Conservation (phyloP, 2,888 invertebrate genomes). For the Conomelus anceps region DNA sequence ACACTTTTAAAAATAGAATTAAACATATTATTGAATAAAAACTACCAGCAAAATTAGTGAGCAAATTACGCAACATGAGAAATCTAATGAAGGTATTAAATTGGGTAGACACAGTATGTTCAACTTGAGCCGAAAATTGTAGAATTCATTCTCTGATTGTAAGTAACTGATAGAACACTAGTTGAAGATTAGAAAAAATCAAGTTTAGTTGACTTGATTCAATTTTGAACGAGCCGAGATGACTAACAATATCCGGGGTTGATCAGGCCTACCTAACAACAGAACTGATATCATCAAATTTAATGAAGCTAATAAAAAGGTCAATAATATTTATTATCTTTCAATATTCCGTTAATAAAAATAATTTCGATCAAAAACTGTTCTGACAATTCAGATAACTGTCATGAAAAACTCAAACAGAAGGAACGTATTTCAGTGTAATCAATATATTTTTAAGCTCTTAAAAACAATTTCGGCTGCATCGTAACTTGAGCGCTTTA, state of each 20-base stretch:
- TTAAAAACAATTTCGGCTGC: background rate
- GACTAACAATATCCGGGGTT: background rate
- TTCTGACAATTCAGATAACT: background rate
- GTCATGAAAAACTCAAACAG: background rate
- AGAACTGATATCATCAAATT: background rate
- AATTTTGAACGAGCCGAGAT: too few relatives aligned
- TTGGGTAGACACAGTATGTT: too few relatives aligned
- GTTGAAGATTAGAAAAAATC: too few relatives aligned
- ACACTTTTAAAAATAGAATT: too few relatives aligned
- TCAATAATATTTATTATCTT: background rate
- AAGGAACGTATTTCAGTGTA: background rate
- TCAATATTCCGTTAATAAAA: background rate
- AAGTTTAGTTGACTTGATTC: too few relatives aligned
- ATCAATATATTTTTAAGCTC: background rate
- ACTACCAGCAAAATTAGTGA: too few relatives aligned
- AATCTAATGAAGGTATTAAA: too few relatives aligned
- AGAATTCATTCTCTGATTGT: too few relatives aligned
- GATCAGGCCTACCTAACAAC: background rate
- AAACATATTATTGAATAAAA: too few relatives aligned
- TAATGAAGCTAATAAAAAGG: background rate
- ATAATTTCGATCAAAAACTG: background rate
- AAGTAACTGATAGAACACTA: too few relatives aligned
- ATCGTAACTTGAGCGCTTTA: background rate
- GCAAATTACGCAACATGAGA: too few relatives aligned
- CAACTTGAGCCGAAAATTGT: too few relatives aligned